Conservation (phyloP, 2,888 invertebrate species). For the Acholoe squamosa region DNA sequence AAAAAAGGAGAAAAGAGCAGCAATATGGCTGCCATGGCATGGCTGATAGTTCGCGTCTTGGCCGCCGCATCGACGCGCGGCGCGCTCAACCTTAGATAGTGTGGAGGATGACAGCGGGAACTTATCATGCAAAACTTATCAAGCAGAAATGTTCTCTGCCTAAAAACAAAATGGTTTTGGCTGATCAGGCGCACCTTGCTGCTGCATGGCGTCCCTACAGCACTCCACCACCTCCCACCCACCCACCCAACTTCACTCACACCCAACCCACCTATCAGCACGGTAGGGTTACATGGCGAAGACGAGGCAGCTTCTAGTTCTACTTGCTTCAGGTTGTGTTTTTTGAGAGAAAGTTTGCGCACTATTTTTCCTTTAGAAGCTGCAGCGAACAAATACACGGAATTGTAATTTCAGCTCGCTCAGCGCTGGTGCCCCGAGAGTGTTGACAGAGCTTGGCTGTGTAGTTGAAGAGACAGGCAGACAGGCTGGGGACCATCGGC, state of each 20-base stretch:
- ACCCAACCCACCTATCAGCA: neutral
- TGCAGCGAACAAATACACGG: constrained; percentile 28
- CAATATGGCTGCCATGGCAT: neutral
- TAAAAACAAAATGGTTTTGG: neutral
- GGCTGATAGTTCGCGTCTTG: constrained; percentile 14
- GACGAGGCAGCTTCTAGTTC: neutral
- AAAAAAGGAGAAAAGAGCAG: neutral
- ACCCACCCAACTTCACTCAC: neutral
- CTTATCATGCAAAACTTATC: constrained; percentile 12
- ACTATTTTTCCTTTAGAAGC: neutral
- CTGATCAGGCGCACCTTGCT: neutral
- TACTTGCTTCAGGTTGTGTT: neutral
- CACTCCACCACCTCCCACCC: neutral
- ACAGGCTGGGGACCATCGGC: neutral
- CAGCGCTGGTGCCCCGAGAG: neutral
- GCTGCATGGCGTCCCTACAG: neutral
- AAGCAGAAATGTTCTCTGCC: neutral
- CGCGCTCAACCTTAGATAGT: neutral
- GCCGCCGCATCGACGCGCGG: constrained; percentile 12
- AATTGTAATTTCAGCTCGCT: constrained; percentile 54
- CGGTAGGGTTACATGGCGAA: neutral
- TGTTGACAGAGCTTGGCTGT: neutral
- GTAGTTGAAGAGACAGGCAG: neutral
- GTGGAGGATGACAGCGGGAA: neutral
- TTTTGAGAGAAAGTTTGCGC: constrained; percentile 31